Percentiles rank a stretch among this genome's conserved stretches.
Evolutionary conservation across 2,113 vertebrate genomes (phyloP).

Genomic region (Hippopotamus amphibius): DNA sequence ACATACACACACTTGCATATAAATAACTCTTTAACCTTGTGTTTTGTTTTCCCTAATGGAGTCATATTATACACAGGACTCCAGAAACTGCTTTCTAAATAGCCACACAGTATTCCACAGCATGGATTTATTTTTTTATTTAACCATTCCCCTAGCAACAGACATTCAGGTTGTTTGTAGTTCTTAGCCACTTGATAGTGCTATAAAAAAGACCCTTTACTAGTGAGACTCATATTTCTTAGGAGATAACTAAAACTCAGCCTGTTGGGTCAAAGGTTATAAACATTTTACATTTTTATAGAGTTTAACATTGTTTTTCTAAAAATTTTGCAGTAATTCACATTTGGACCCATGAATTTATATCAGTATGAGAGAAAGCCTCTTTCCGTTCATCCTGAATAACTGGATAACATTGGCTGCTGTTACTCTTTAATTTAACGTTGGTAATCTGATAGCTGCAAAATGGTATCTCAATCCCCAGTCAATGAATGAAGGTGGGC

Average conservation of each 20-base stretch:
- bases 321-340: not conserved
- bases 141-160: conserved; percentile 53
- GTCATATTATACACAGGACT: conserved; percentile 46
- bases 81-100: conserved; percentile 58
- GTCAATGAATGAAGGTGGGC: not conserved
- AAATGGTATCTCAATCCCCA: not conserved
- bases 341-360: not conserved
- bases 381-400: not conserved
- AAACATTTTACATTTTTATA: conserved; percentile 19
- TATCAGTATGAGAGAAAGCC: not conserved
- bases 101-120: conserved; percentile 28
- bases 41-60: conserved; percentile 56
- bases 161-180: not conserved
- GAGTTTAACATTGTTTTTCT: not conserved
- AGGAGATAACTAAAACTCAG: not conserved
- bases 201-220: not conserved
- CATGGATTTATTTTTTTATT: conserved; percentile 61
- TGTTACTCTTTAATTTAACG: not conserved
- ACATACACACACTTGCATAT: conserved; percentile 42
- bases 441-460: not conserved
- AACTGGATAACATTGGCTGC: not conserved
- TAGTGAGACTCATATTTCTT: not conserved
- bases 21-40: conserved; percentile 60
- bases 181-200: conserved; percentile 3
- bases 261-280: conserved; percentile 11